phyloP scores from a whole-genome alignment of 2,797 vertebrate genomes.

The Sorex maritimensis region DNA sequence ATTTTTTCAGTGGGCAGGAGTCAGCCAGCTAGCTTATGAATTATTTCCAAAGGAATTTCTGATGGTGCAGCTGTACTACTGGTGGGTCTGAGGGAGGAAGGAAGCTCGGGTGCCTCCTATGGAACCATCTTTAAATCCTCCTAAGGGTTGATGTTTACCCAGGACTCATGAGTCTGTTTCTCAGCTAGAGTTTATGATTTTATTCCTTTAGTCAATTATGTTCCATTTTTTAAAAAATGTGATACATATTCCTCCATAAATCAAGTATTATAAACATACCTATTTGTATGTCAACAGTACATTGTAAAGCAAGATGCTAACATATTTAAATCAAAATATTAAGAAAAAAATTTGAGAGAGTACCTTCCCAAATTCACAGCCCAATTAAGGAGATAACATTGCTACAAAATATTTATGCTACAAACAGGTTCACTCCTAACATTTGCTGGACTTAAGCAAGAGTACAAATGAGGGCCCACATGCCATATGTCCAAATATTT shows the following conservation, averaged over 20 bases:
- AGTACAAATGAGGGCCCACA: constrained; percentile 6
- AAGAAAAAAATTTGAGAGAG: too few relatives aligned
- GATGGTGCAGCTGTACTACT: not conserved
- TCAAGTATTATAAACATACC: not conserved
- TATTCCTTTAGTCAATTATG: constrained; percentile 9
- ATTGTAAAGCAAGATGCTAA: constrained; percentile 36
- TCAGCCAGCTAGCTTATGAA: not conserved
- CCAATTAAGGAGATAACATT: not conserved
- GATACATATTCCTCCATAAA: not conserved
- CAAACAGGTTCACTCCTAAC: constrained; percentile 1
- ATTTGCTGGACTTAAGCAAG: constrained; percentile 25
- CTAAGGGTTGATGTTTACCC: not conserved
- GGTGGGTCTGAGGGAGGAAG: not conserved
- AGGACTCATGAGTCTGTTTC: not conserved
- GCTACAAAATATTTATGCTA: not conserved
- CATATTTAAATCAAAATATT: not conserved
- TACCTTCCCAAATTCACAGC: not conserved
- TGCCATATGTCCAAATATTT: constrained; percentile 35
- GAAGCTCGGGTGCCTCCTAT: not conserved
- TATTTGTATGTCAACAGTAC: constrained; percentile 39
- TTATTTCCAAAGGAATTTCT: not conserved
- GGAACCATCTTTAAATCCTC: not conserved
- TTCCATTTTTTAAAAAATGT: constrained; percentile 23
- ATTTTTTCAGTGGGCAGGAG: not conserved
- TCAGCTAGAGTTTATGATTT: not conserved